Evolutionary conservation across 2,888 invertebrate genomes (phyloP), one percentile per base, ranked within the genome.

Genomic region (Himalopsyche kuldschensis): DNA sequence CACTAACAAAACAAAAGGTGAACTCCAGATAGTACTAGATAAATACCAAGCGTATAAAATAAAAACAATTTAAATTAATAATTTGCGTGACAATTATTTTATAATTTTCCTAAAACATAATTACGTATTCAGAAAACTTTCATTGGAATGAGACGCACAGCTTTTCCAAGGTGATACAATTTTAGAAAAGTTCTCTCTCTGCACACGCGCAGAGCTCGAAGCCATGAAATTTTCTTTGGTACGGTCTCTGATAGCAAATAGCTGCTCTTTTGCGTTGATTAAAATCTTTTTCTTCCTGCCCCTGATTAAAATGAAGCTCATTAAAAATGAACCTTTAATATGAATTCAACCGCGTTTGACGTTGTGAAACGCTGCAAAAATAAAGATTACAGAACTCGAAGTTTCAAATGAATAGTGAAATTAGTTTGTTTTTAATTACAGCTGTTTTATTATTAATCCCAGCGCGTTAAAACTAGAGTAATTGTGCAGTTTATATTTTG

Each of bases 251-350:
- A 55, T 55, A 55, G 55, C 55, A 55, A 55, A 20, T 55, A 55
- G 35, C 75, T n/a, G 24, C 77, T 76, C 55, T 75, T 32, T 77
- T 55, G 41, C 31, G 31, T 76, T 81, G 55, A 81, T 81, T 81
- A 81, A 81, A 81, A 77, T 76, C 77, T 81, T 81, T 81, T 81
- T 55, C 48, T 20, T 55, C 55, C 55, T 35, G 69, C 27, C 80
- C 11, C 80, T 83, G 83, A 83, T 83, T 83, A 83, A 83, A 83
- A 83, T 55, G 55, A 76, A 80, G 76, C 83, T 77, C 80, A 80
- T 83, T 78, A 83, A 76, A 35, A 41, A 48, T 75, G 47, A 77
- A 75, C 82, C 75, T 79, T 48, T 20, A 47, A 69, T 5, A 55
- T 55, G 55, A 55, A 55, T 55, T 55, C 55, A 55, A 55, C 82